Evolutionary conservation across 2,797 vertebrate species (phyloP), one percentile per base, ranked within the genome.

Genomic region (Squalus acanthias): DNA sequence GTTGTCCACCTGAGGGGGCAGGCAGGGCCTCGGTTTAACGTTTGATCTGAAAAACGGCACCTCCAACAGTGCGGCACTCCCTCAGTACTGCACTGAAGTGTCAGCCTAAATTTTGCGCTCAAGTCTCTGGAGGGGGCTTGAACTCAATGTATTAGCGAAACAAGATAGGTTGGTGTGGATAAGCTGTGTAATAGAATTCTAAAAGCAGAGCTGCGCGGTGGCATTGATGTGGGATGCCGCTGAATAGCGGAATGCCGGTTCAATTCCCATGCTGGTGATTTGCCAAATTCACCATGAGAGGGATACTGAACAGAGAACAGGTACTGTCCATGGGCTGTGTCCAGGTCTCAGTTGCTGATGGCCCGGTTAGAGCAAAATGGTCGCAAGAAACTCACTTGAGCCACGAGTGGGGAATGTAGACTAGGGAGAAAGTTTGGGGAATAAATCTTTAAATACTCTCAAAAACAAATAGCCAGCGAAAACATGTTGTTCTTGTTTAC

Each of bases 401-500:
- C 5, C 17, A 93, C 15, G 17, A 85, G 17, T 46, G 5, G 39
- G 39, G 79, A 33, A 95, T 95, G 92, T 94, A 46, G 63, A 46
- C 22, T 63, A 33, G 65, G 20, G 69, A 95, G 17, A 50, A 72
- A 10, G 9, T 9, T 95, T 20, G 46, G 93, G 67, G 63, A 70
- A 70, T n/a, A 69, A 70, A 94, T 67, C 13, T 69, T 26, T 26
- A 95, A 24, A 57, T 5, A 57, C 50, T 17, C n/a, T 94, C 39
- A 72, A 29, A n/a, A 95, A 57, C 13, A 1, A 53, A 60, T 57
- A 10, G 0, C 15, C 22, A 57, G 94, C 60, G 0, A 63, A 0
- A 69, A 88, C 65, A 46, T 22, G 85, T 93, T n/a, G 0, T 88
- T 96, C 96, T 4, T 96, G 96, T 57, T 87, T 96, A 57, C 96